Evolutionary conservation across 2,113 vertebrate species (phyloP), one percentile per base, ranked within the genome.

Genomic region (Xyrauchen texanus): DNA sequence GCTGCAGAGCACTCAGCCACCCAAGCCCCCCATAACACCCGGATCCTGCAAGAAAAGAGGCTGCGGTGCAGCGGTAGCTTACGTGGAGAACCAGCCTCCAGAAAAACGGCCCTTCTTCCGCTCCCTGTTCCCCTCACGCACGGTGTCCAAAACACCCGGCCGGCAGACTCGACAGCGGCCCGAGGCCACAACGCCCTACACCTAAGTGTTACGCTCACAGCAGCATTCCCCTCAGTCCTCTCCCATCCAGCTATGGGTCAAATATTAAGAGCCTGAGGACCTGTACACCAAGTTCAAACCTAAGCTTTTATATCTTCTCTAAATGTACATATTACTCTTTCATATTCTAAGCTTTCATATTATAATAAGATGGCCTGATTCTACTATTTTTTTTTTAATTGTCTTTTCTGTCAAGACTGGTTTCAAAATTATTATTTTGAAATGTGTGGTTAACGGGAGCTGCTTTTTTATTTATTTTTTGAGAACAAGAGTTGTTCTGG

Each of bases 21-120:
- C 95, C 88, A 93, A 4, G 87, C 91, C 0, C 89, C 92, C 12
- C 86, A 90, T 0, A 91, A 87, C 53, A 84, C 83, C 89, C 0
- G 85, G 81, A 0, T 85, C 88, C 73, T 92, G 91, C 76, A 96
- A 95, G 88, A 98, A 95, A 88, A 93, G 95, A 6, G 90, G 93
- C 78, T 91, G 90, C 12, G 85, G 60, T 0, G 82, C 73, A 5
- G 13, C n/a, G 4, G 87, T 90, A 46, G 82, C 87, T 11, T 65
- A 94, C 81, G 84, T 87, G 8, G 97, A 99, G 82, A 98, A 99
- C 81, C 75, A 91, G 1, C 94, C 93, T 15, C 96, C 95, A 0
- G 90, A 91, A 9, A 98, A 98, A 88, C 95, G 86, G 0, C 92
- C 89, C 0, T 95, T 98, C 87, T 93, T 96, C 85, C 92, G 90